Conservation (phyloP, 37 sponge, comb jelly and placozoan genomes). For the Chondrilla cf. caribensis region DNA sequence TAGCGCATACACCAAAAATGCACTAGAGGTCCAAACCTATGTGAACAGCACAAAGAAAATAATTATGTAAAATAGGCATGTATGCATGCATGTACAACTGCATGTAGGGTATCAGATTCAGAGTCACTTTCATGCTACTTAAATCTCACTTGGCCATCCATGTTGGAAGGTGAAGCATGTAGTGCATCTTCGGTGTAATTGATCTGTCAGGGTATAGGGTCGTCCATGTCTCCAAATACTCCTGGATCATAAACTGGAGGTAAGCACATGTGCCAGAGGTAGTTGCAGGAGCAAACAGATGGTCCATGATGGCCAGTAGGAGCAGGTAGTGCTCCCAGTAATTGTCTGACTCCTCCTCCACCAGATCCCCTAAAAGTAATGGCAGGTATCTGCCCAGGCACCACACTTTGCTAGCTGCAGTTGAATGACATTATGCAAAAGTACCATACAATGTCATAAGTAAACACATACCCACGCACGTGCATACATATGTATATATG, state of each 20-base stretch:
- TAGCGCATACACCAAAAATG: conserved; percentile 11
- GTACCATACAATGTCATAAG: no score
- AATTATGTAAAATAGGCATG: neutral
- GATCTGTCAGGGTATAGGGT: conserved; percentile 33
- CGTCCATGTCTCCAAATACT: conserved; percentile 19
- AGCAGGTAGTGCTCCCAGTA: conserved; percentile 50
- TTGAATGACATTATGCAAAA: neutral
- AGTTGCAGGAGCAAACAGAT: conserved; percentile 46
- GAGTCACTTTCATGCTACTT: neutral
- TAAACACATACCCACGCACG: no score
- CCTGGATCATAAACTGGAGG: conserved; percentile 18
- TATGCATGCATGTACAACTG: neutral
- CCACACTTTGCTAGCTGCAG: conserved; percentile 66
- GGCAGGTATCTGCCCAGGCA: conserved; percentile 58
- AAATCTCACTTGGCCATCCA: conserved; percentile 30
- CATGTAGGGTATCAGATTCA: neutral
- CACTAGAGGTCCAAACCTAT: conserved; percentile 7
- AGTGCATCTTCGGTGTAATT: conserved; percentile 64
- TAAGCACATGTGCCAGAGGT: conserved; percentile 31
- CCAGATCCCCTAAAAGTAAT: conserved; percentile 48
- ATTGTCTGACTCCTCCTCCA: conserved; percentile 28
- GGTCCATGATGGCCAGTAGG: conserved; percentile 56
- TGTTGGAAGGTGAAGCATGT: conserved; percentile 43
- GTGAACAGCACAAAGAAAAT: neutral
- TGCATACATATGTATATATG: no score